Evolutionary conservation across 2,113 vertebrate genomes (phyloP).

Genomic region (Pseudorasbora parva): DNA sequence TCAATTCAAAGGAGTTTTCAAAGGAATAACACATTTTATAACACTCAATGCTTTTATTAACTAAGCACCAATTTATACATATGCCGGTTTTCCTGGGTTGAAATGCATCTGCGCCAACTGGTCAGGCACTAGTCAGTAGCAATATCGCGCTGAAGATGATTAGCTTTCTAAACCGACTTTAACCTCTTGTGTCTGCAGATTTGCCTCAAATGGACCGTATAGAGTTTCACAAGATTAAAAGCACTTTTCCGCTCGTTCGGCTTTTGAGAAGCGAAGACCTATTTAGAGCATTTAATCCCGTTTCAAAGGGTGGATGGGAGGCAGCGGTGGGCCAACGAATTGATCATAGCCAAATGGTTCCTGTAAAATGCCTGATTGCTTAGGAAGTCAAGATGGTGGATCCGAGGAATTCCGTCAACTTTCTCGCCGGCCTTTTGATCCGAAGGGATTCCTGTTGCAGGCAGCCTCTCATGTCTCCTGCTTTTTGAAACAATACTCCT

Average conservation of each 20-base stretch:
- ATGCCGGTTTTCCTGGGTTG: too few relatives aligned
- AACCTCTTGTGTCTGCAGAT: conserved; percentile 40
- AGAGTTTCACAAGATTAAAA: conserved; percentile 63
- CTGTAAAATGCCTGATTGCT: conserved; percentile 57
- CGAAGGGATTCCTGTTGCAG: conserved; percentile 49
- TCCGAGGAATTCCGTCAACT: conserved; percentile 56
- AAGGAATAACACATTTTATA: neutral
- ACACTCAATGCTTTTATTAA: neutral
- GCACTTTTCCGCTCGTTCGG: conserved; percentile 55
- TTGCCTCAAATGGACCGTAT: conserved; percentile 41
- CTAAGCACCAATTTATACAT: neutral
- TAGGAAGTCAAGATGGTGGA: conserved; percentile 59
- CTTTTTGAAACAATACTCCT: conserved; percentile 63
- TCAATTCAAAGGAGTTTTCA: neutral
- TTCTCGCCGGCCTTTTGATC: conserved; percentile 58
- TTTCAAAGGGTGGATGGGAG: conserved; percentile 56
- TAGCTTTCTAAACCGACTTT: conserved; percentile 46
- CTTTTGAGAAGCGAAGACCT: conserved; percentile 37
- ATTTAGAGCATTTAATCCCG: conserved; percentile 57
- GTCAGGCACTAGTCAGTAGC: conserved; percentile 6
- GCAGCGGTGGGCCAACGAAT: conserved; percentile 42
- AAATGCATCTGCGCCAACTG: neutral
- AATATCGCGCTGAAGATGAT: conserved; percentile 46
- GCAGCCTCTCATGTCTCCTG: conserved; percentile 52
- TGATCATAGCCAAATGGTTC: conserved; percentile 61